Evolutionary conservation across 2,797 vertebrate species (phyloP).

Genomic region (Cygnus olor): DNA sequence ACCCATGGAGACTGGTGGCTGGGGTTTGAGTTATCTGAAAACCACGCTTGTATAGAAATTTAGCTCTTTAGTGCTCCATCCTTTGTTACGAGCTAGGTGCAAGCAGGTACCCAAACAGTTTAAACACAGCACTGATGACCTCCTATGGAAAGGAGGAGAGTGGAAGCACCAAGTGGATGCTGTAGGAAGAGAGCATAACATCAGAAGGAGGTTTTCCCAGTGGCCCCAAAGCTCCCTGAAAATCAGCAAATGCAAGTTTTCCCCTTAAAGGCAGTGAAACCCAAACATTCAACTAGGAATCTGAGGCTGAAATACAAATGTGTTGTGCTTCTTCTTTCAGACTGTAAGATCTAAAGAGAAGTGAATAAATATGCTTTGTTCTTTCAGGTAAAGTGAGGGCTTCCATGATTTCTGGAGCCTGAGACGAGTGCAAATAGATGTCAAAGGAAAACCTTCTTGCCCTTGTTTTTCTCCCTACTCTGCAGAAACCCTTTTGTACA

Average conservation of each 20-base stretch:
- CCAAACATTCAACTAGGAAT: background rate
- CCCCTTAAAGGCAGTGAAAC: background rate
- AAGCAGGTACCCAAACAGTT: background rate
- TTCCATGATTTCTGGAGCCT: background rate
- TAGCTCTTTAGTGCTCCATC: background rate
- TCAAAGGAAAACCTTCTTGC: conserved; percentile 23
- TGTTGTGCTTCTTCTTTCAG: background rate
- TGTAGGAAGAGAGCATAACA: rapidly evolving
- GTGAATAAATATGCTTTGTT: background rate
- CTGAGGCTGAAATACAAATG: background rate
- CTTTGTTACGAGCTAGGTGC: background rate
- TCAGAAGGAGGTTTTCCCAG: background rate
- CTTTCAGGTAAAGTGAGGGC: background rate
- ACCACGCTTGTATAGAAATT: background rate
- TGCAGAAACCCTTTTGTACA: background rate
- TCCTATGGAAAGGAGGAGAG: background rate
- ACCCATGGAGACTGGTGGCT: background rate
- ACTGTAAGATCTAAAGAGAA: background rate
- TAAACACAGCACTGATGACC: too few species aligned
- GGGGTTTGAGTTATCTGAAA: background rate
- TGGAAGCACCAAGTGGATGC: background rate
- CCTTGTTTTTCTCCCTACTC: conserved; percentile 13
- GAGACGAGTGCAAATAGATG: background rate
- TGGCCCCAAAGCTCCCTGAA: background rate
- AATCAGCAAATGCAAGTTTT: background rate